Conservation (phyloP, 2,888 invertebrate genomes). For the Leucoma salicis region DNA sequence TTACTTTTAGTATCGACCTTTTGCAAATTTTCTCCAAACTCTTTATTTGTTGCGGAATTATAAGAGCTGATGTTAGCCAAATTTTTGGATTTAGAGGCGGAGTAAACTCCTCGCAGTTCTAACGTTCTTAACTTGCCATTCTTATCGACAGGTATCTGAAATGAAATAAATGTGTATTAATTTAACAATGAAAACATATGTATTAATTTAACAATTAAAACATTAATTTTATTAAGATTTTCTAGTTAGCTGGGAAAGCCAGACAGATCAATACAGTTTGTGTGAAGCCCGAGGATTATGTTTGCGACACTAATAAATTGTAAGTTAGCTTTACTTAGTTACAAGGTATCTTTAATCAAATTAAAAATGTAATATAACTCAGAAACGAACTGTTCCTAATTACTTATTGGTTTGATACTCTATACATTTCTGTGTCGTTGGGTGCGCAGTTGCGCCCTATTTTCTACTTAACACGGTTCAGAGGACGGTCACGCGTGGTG, state of each 20-base stretch:
- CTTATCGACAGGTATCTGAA: slow-evolving; percentile 75
- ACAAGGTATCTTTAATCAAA: slow-evolving; percentile 15
- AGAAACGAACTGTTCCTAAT: slow-evolving; percentile 14
- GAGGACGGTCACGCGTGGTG: slow-evolving; percentile 68
- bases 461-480: slow-evolving; percentile 64
- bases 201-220: background rate
- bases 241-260: background rate
- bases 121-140: slow-evolving; percentile 69
- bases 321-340: background rate
- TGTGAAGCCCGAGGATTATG: background rate
- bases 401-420: slow-evolving; percentile 11
- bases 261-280: background rate
- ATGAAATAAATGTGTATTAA: slow-evolving; percentile 35
- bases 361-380: slow-evolving; percentile 8
- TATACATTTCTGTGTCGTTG: slow-evolving; percentile 20
- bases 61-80: slow-evolving; percentile 45
- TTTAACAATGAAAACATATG: slow-evolving; percentile 9
- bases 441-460: slow-evolving; percentile 33
- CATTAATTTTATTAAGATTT: background rate
- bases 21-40: slow-evolving; percentile 43
- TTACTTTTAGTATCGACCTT: slow-evolving; percentile 46
- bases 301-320: background rate
- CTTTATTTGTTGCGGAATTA: slow-evolving; percentile 44
- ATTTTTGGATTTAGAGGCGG: slow-evolving; percentile 58
- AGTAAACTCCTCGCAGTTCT: slow-evolving; percentile 61